phyloP scores from a whole-genome alignment of 2,888 invertebrate species.

The Metallyticus violacea region DNA sequence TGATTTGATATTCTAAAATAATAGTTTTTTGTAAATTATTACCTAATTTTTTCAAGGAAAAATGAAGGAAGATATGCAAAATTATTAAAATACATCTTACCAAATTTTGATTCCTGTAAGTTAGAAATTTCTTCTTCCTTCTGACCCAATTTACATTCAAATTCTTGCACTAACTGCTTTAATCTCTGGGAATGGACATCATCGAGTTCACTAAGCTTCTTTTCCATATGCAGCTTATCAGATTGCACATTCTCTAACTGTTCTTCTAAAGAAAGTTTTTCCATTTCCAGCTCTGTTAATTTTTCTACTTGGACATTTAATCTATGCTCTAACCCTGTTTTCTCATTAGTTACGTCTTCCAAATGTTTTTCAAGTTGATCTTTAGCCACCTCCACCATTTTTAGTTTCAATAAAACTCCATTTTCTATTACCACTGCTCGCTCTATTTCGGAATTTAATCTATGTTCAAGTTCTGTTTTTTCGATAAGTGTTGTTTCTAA shows the following conservation, averaged over 20 bases:
- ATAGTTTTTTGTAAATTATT: too few relatives aligned
- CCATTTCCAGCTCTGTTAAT: neutral
- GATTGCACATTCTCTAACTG: neutral
- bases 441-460: neutral
- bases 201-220: conserved; percentile 20
- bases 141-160: conserved; percentile 28
- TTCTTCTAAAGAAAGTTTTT: conserved; percentile 17
- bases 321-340: neutral
- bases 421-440: neutral
- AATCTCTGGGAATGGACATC: conserved; percentile 19
- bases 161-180: conserved; percentile 23
- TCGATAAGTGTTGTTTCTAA: neutral
- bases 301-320: neutral
- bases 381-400: neutral
- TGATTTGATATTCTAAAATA: too few relatives aligned
- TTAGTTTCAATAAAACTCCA: neutral
- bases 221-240: neutral
- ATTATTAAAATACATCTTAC: too few relatives aligned
- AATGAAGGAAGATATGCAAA: too few relatives aligned
- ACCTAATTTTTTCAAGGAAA: too few relatives aligned
- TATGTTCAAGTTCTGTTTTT: neutral
- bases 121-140: conserved; percentile 30
- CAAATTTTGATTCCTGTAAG: conserved; percentile 11
- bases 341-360: neutral
- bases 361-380: neutral